Evolutionary conservation across 1,140 invertebrate species (phyloP).

Genomic region (Mercenaria mercenaria): DNA sequence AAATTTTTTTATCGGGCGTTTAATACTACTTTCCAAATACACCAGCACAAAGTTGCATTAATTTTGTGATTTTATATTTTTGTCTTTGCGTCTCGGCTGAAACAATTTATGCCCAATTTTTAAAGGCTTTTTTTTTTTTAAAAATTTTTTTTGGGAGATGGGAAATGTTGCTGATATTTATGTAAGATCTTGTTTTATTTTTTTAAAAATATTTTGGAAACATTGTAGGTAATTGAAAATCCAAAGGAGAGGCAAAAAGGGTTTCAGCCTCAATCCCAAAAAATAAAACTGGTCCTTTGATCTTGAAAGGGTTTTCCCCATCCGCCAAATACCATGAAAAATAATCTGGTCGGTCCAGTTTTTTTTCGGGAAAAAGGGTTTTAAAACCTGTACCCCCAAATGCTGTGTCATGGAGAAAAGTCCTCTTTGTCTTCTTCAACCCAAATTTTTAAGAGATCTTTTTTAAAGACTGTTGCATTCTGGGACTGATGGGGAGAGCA

Average conservation of each 20-base stretch:
- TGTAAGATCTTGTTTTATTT: too few species aligned
- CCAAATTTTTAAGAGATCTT: constrained; percentile 93
- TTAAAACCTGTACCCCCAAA: constrained; percentile 94
- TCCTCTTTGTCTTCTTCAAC: constrained; percentile 95
- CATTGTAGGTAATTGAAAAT: constrained; percentile 89
- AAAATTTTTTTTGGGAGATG: too few species aligned
- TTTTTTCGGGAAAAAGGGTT: constrained; percentile 95
- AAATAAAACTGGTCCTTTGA: constrained; percentile 92
- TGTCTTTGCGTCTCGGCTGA: too few species aligned
- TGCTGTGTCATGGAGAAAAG: constrained; percentile 97
- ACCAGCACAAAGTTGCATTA: too few species aligned
- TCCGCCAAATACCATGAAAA: constrained; percentile 98
- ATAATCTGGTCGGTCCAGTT: constrained; percentile 95
- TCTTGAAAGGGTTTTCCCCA: constrained; percentile 92
- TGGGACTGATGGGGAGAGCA: constrained; percentile 92
- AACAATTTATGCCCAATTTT: too few species aligned
- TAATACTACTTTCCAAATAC: too few species aligned
- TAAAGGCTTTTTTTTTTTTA: too few species aligned
- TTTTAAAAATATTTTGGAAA: too few species aligned
- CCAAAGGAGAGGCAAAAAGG: constrained; percentile 94
- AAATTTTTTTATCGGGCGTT: too few species aligned
- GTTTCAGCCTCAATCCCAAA: constrained; percentile 96
- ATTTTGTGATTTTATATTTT: too few species aligned
- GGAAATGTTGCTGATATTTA: too few species aligned
- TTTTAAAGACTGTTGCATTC: constrained; percentile 88